Evolutionary conservation across 2,797 vertebrate species (phyloP), one percentile per base, ranked within the genome.

Genomic region (Sparus aurata): DNA sequence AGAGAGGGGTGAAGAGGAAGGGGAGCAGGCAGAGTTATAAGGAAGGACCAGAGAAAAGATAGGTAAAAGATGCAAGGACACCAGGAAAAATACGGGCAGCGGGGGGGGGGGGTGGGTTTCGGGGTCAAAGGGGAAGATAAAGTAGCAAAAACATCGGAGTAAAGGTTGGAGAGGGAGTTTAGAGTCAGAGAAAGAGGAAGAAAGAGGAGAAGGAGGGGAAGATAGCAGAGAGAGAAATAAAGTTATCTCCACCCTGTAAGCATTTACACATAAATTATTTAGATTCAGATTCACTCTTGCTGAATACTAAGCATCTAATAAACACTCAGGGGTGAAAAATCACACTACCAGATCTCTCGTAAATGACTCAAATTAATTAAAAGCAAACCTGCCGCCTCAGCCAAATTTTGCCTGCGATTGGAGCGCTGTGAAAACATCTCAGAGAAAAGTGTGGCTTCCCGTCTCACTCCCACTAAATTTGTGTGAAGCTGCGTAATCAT

Each of bases 291-390:
- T 84, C 71, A 88, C 76, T 86, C 81, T 89, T 80, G 87, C 86
- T 88, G 90, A 91, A 93, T 86, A 93, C 91, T 92, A 92, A 92
- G 90, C 84, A 92, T 88, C 86, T 84, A 91, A 91, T 87, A 91
- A 91, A 94, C 89, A 91, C 85, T 90, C 87, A 90, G 92, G 91
- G 93, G 93, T 92, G 90, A 88, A 91, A 94, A 92, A 90, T 85
- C 79, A 88, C 92, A 92, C 91, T 77, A 90, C 78, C 79, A 92
- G 90, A 93, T 93, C 79, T 88, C 55, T 71, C 62, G 54, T 54
- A 88, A 85, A 88, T 84, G 46, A 75, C 75, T 86, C 57, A 72
- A 59, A 88, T 91, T 91, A 88, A 91, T 92, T 92, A 82, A 91
- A 89, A 89, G 85, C 79, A 89, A 91, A 91, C 77, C 89, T 89